phyloP scores from a whole-genome alignment of 2,888 invertebrate species.

The Agrenia bidenticulata region DNA sequence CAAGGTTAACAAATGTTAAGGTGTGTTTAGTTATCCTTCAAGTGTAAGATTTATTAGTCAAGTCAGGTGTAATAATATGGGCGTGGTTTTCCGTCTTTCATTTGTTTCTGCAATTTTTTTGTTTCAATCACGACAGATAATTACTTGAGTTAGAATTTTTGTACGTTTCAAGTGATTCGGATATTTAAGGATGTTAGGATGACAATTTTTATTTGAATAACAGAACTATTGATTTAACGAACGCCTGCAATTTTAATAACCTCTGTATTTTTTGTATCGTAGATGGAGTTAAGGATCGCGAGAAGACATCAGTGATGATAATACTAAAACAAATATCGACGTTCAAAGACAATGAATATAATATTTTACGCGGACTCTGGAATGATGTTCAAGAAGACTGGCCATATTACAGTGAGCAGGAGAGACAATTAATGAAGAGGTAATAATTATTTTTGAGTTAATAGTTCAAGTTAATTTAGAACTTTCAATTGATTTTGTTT shows the following conservation, averaged over 20 bases:
- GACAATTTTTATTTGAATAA: too few species aligned
- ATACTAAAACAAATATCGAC: conserved; percentile 78
- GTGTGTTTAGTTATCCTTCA: conserved; percentile 8
- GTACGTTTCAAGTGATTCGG: too few species aligned
- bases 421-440: conserved; percentile 83
- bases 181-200: too few species aligned
- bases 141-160: too few species aligned
- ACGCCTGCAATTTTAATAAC: conserved; percentile 11
- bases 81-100: too few species aligned
- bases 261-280: conserved; percentile 57
- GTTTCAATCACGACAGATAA: too few species aligned
- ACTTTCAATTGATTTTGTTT: background rate
- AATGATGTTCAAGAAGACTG: conserved; percentile 91
- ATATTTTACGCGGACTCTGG: conserved; percentile 83
- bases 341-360: conserved; percentile 85
- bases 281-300: conserved; percentile 86
- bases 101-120: too few species aligned
- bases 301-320: conserved; percentile 72
- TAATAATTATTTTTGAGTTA: conserved; percentile 53
- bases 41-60: background rate
- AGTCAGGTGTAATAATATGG: background rate
- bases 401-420: conserved; percentile 90
- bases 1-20: conserved; percentile 8
- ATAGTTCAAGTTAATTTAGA: background rate
- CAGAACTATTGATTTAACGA: background rate